Percentiles rank a stretch among this genome's conserved stretches.
These are phyloP conservation scores for Mionectes olivaceus DNA, from an alignment of 2,797 vertebrate species.

Conservation along the genomic window DNA sequence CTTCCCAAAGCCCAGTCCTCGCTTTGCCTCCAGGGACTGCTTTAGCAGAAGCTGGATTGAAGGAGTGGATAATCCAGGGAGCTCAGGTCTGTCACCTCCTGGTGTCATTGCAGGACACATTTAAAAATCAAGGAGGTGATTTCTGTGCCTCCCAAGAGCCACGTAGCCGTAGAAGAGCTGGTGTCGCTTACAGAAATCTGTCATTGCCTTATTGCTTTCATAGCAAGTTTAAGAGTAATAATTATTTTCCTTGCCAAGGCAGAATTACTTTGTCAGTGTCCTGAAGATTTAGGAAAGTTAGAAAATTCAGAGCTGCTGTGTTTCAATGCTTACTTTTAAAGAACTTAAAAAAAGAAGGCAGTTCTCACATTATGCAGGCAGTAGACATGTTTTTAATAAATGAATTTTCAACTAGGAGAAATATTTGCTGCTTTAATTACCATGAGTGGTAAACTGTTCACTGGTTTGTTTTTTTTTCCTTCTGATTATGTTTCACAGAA, in stretches of 20 bases:
- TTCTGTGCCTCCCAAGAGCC: neutral
- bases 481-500: neutral
- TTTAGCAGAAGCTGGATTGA: neutral
- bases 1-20: neutral
- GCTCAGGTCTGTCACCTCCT: neutral
- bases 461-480: neutral
- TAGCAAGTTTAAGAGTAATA: neutral
- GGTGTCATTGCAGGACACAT: neutral
- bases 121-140: neutral
- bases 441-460: neutral
- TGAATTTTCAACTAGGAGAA: neutral
- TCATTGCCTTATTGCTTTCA: neutral
- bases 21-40: neutral
- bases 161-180: neutral
- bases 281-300: neutral
- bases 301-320: neutral
- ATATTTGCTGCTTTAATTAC: neutral
- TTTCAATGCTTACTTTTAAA: neutral
- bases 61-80: neutral
- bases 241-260: neutral
- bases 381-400: neutral
- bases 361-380: neutral
- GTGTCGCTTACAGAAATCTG: neutral
- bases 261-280: neutral
- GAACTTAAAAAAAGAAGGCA: neutral